phyloP scores from a whole-genome alignment of 2,113 vertebrate genomes.

The Pantherophis guttatus region DNA sequence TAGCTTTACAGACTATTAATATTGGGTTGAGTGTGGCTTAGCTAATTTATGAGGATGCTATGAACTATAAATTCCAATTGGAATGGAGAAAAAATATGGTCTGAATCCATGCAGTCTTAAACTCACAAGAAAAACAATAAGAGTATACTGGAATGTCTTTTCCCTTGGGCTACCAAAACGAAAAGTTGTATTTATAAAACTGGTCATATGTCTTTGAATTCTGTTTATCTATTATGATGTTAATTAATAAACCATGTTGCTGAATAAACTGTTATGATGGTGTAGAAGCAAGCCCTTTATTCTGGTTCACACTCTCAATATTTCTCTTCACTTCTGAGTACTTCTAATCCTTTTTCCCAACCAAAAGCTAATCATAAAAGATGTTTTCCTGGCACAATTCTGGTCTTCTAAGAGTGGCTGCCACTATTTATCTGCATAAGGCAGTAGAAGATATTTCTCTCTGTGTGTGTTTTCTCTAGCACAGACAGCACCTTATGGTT shows the following conservation, averaged over 20 bases:
- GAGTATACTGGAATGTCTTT: not conserved
- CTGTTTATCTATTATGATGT: not conserved
- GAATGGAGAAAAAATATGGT: not conserved
- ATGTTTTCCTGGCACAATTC: not conserved
- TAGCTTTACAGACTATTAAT: not conserved
- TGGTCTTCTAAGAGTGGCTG: not conserved
- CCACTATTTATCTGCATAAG: not conserved
- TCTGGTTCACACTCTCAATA: not conserved
- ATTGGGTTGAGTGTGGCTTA: not conserved
- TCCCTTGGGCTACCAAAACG: not conserved
- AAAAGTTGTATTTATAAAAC: not conserved
- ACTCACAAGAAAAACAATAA: not conserved
- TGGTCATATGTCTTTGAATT: not conserved
- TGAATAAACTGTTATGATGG: not conserved
- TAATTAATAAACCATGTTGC: not conserved
- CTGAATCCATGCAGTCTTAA: not conserved
- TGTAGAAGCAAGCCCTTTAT: not conserved
- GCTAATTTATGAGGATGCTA: not conserved
- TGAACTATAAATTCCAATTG: not conserved
- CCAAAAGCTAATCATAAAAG: not conserved
- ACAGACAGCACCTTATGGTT: not conserved
- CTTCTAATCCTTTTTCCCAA: not conserved
- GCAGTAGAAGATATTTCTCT: not conserved
- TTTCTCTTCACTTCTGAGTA: not conserved
- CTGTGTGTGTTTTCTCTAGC: not conserved